Conservation (phyloP, 2,113 vertebrate genomes). For the Chaetura pelagica region DNA sequence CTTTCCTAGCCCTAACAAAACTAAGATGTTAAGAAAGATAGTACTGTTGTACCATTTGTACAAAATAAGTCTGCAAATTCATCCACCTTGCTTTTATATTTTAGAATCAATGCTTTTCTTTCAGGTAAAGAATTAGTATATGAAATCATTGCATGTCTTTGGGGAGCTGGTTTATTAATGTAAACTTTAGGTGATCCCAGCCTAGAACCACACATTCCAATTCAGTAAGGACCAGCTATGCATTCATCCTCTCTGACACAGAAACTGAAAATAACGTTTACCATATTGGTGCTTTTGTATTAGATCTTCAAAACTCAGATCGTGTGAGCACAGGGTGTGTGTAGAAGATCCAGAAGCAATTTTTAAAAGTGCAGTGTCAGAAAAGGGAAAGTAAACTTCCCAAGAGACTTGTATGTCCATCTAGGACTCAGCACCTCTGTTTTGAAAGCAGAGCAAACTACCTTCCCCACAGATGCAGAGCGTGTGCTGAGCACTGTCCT, state of each 20-base stretch:
- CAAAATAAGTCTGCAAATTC: neutral
- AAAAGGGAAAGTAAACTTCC: neutral
- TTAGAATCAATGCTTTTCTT: neutral
- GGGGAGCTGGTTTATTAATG: neutral
- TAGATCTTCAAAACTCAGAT: neutral
- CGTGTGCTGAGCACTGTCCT: fast-evolving
- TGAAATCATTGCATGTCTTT: neutral
- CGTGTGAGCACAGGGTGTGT: neutral
- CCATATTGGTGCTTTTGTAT: neutral
- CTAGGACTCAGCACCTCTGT: neutral
- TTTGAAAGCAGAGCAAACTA: neutral
- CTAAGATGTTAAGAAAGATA: neutral
- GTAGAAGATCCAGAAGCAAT: neutral
- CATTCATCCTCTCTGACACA: neutral
- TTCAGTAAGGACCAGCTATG: neutral
- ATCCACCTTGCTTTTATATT: neutral
- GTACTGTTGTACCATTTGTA: neutral
- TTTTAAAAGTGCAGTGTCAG: neutral
- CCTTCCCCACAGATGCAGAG: neutral
- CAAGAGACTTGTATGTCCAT: neutral
- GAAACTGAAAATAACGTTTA: neutral
- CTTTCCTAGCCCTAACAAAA: neutral
- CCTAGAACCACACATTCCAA: neutral
- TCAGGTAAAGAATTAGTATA: neutral
- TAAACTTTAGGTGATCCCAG: neutral